These are phyloP conservation scores for Leguminivora glycinivorella DNA, from an alignment of 1,140 invertebrate genomes.

Conservation along the genomic window DNA sequence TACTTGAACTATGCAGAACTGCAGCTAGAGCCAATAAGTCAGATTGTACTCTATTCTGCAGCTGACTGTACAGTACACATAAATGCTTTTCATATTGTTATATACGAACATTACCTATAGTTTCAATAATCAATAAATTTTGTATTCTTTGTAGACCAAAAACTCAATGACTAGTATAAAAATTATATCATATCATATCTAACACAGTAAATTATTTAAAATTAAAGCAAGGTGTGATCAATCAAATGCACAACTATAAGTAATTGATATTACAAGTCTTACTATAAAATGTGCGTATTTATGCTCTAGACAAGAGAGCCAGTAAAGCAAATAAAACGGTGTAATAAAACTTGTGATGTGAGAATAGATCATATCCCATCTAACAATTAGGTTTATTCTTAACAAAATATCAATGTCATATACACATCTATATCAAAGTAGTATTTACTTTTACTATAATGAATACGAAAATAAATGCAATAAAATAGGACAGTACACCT, in stretches of 20 bases:
- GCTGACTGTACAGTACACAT: no score
- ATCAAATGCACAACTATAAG: background rate
- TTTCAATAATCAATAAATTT: background rate
- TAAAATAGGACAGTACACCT: constrained; percentile 17
- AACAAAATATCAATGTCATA: background rate
- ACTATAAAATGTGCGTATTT: background rate
- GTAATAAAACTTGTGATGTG: background rate
- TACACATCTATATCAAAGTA: background rate
- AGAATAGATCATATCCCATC: background rate
- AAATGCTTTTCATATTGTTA: no score
- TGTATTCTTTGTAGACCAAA: constrained; percentile 15
- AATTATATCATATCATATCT: background rate
- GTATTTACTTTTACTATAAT: background rate
- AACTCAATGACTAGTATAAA: constrained; percentile 26
- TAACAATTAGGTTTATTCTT: background rate
- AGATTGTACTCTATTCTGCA: no score
- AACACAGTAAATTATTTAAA: constrained; percentile 7
- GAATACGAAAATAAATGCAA: constrained; percentile 25
- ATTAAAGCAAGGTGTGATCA: constrained; percentile 21
- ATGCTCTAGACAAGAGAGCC: background rate
- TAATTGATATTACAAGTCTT: background rate
- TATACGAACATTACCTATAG: no score
- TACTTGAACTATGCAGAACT: no score
- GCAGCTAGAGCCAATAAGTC: no score
- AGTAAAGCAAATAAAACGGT: background rate